These are phyloP conservation scores for Philotrypesis tridentata DNA, from an alignment of 1,140 invertebrate species.

Conservation along the genomic window DNA sequence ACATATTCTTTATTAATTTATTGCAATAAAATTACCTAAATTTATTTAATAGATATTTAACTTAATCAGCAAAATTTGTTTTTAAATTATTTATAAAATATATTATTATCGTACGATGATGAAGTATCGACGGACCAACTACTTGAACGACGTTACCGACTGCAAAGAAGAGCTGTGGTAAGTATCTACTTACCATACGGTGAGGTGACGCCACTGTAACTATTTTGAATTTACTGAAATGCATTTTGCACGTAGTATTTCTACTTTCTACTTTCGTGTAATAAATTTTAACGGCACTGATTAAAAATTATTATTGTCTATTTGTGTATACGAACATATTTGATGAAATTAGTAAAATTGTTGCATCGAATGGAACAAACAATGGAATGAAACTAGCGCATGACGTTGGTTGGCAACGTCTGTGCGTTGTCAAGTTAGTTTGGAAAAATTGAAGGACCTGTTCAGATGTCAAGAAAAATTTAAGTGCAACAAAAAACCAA, in stretches of 20 bases:
- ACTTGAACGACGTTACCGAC: not conserved
- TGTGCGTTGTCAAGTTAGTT: conserved; percentile 51
- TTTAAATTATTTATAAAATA: not conserved
- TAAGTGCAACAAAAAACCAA: conserved; percentile 50
- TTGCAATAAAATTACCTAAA: too few relatives aligned
- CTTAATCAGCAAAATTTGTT: too few relatives aligned
- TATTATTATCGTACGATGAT: not conserved
- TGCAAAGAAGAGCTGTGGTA: not conserved
- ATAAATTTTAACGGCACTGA: too few relatives aligned
- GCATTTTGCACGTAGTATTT: not conserved
- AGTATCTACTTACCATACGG: too few relatives aligned
- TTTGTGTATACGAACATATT: too few relatives aligned
- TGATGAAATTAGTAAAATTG: too few relatives aligned
- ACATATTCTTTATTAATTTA: too few relatives aligned
- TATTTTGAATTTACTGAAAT: not conserved
- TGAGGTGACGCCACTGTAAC: not conserved
- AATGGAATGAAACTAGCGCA: not conserved
- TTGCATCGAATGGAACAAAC: conserved; percentile 7
- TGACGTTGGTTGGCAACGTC: conserved; percentile 43
- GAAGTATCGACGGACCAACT: too few relatives aligned
- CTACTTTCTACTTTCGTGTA: not conserved
- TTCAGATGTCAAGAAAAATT: conserved; percentile 57
- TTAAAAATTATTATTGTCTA: too few relatives aligned
- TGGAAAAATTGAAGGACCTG: conserved; percentile 51
- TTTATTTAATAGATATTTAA: too few relatives aligned